phyloP scores from a whole-genome alignment of 35 echinoderm and acorn worm species.

The Ophioderma brevispina region DNA sequence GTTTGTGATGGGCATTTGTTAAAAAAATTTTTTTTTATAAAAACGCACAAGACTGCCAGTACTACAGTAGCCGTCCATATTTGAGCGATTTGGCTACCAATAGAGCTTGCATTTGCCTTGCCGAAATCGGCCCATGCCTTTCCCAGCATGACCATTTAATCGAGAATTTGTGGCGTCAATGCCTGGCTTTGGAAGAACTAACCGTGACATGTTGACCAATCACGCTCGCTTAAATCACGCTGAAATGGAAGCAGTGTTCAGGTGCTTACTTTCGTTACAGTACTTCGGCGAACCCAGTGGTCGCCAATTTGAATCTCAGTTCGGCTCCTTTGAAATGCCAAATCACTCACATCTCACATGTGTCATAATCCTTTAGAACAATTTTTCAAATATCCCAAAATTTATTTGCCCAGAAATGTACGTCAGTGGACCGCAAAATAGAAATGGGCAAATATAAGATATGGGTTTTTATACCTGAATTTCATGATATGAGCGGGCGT shows the following conservation, averaged over 20 bases:
- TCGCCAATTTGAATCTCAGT: conserved; percentile 74
- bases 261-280: conserved; percentile 69
- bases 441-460: too few relatives aligned
- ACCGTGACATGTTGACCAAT: conserved; percentile 64
- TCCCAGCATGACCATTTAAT: background rate
- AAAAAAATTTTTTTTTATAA: conserved; percentile 19
- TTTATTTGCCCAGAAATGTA: too few relatives aligned
- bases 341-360: too few relatives aligned
- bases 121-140: background rate
- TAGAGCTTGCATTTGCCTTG: conserved; percentile 15
- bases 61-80: conserved; percentile 27
- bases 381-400: too few relatives aligned
- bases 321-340: conserved; percentile 72
- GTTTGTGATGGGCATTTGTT: background rate
- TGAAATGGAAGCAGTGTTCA: conserved; percentile 77
- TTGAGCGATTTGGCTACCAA: conserved; percentile 33
- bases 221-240: conserved; percentile 63
- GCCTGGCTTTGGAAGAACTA: background rate
- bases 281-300: conserved; percentile 60
- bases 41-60: conserved; percentile 50
- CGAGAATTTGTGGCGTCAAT: background rate
- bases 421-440: too few relatives aligned
- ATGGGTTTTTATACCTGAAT: too few relatives aligned
- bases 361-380: too few relatives aligned
- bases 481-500: too few relatives aligned